phyloP scores from a whole-genome alignment of 2,797 vertebrate species.

The Trichosurus vulpecula region DNA sequence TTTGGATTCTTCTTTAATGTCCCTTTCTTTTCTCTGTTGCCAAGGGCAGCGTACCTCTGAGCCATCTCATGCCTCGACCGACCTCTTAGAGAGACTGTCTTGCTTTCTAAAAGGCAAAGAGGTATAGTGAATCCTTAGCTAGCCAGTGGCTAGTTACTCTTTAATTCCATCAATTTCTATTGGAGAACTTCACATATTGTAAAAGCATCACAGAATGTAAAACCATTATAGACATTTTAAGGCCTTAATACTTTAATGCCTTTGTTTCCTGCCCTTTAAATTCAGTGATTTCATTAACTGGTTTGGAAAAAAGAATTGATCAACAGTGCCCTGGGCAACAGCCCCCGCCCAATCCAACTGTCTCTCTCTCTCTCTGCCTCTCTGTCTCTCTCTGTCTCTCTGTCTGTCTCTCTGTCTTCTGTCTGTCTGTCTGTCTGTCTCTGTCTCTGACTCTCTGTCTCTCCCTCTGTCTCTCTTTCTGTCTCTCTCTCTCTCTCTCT shows the following conservation, averaged over 20 bases:
- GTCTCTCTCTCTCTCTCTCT: background rate
- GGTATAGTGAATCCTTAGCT: background rate
- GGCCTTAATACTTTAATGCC: background rate
- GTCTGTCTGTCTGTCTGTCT: rapidly evolving
- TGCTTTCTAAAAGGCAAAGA: background rate
- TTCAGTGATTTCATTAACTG: background rate
- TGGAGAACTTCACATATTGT: background rate
- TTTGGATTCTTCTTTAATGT: background rate
- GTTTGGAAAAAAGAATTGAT: background rate
- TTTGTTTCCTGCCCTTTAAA: background rate
- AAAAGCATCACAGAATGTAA: background rate
- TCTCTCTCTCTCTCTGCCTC: background rate
- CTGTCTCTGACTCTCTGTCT: background rate
- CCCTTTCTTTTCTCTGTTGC: background rate
- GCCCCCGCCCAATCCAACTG: background rate
- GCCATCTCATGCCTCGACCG: background rate
- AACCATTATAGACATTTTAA: background rate
- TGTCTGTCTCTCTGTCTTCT: too few relatives aligned
- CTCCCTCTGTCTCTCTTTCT: too few relatives aligned
- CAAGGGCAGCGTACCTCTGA: background rate
- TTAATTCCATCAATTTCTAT: background rate
- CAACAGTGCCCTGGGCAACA: background rate
- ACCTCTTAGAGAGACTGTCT: background rate
- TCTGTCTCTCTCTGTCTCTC: background rate
- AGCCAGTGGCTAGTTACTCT: background rate